A percentile compares a stretch with the other conserved stretches of the same genome.
Conservation (phyloP, 2,113 vertebrate species). For the Fulmarus glacialis region DNA sequence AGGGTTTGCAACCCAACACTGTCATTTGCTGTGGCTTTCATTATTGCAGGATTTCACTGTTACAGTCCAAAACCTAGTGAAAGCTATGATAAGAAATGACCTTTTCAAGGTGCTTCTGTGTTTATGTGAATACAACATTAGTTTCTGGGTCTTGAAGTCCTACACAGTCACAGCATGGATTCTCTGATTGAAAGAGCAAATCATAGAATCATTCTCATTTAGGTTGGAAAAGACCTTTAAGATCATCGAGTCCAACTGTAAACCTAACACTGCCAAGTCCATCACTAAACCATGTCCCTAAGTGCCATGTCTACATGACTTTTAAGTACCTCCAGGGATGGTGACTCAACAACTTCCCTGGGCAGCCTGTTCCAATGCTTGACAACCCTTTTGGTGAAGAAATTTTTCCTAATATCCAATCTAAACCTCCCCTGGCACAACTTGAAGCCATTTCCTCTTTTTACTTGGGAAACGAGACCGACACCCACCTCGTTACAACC, state of each 20-base stretch:
- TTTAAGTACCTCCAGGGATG: not conserved
- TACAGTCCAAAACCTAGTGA: not conserved
- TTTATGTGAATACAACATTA: not conserved
- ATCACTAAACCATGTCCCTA: not conserved
- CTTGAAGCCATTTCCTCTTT: not conserved
- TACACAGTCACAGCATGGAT: not conserved
- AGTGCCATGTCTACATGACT: accelerated
- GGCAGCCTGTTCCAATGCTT: not conserved
- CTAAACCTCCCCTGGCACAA: not conserved
- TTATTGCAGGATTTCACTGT: not conserved
- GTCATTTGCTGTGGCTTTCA: not conserved
- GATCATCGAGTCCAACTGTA: not conserved
- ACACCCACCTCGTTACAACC: not conserved
- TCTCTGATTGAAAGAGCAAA: not conserved
- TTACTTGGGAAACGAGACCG: not conserved
- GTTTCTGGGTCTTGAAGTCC: not conserved
- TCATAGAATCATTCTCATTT: not conserved
- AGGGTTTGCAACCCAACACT: not conserved
- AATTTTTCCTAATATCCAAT: not conserved
- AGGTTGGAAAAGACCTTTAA: not conserved
- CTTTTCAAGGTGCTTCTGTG: slow-evolving; percentile 3
- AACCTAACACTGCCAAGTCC: not conserved
- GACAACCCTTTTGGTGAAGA: not conserved
- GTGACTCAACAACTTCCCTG: not conserved
- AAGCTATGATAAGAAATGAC: not conserved